Conservation (phyloP, 1,140 invertebrate species). For the Macrostomum lignano region DNA sequence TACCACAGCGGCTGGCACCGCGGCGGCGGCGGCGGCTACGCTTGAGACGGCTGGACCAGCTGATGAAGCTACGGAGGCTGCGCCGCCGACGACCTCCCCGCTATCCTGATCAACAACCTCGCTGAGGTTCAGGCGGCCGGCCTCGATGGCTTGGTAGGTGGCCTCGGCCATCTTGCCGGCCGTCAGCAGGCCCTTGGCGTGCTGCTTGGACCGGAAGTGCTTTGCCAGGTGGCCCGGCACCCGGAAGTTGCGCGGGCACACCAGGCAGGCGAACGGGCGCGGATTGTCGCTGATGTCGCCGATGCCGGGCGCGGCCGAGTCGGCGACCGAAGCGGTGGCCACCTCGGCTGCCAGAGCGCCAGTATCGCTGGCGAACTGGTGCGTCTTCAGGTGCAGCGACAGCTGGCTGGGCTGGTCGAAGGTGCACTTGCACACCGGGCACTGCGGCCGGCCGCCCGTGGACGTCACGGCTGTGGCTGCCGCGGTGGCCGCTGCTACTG, state of each 20-base stretch:
- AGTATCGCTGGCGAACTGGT: background rate
- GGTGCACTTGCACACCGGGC: no score
- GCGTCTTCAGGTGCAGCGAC: background rate
- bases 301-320: background rate
- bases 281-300: conserved; percentile 46
- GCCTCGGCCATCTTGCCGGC: conserved; percentile 69
- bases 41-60: no score
- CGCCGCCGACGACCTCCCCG: background rate
- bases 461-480: no score
- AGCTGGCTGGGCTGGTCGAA: background rate
- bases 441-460: no score
- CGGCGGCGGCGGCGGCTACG: no score
- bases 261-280: conserved; percentile 64
- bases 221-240: conserved; percentile 82
- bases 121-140: conserved; percentile 55
- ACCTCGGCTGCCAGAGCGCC: conserved; percentile 44
- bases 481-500: no score
- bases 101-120: conserved; percentile 40
- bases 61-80: no score
- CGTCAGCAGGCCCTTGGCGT: conserved; percentile 75
- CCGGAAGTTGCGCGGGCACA: conserved; percentile 76
- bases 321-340: background rate
- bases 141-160: conserved; percentile 72
- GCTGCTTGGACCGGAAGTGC: conserved; percentile 77
- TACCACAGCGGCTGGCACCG: no score